Evolutionary conservation across 2,797 vertebrate species (phyloP).

Genomic region (Adelosebastes latens): DNA sequence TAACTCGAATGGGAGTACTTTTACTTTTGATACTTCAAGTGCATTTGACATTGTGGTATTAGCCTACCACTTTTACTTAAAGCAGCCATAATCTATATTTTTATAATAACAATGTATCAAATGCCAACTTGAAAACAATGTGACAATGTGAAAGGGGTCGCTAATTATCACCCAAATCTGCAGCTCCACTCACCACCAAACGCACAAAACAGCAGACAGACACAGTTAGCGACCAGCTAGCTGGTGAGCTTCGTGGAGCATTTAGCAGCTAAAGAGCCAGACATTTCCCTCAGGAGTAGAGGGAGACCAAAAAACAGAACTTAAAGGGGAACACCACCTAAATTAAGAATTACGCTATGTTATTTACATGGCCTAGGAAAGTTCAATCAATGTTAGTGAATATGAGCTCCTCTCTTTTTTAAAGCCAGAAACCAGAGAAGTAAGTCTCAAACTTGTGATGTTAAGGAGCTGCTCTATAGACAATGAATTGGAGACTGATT

Average conservation of each 20-base stretch:
- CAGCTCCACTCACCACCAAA: not conserved
- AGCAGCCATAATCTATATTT: not conserved
- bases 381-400: too few relatives aligned
- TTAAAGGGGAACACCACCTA: too few relatives aligned
- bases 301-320: not conserved
- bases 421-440: not conserved
- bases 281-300: not conserved
- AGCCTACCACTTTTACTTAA: not conserved
- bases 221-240: not conserved
- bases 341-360: too few relatives aligned
- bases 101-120: not conserved
- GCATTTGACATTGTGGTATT: not conserved
- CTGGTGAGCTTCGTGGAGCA: not conserved
- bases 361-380: too few relatives aligned
- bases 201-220: not conserved
- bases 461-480: too few relatives aligned
- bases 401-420: too few relatives aligned
- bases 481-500: too few relatives aligned
- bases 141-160: not conserved
- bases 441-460: too few relatives aligned
- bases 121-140: not conserved
- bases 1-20: not conserved
- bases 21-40: not conserved
- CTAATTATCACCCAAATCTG: not conserved
- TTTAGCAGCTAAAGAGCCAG: not conserved